Evolutionary conservation across 1,140 invertebrate genomes (phyloP).

Genomic region (Anadara kagoshimensis): DNA sequence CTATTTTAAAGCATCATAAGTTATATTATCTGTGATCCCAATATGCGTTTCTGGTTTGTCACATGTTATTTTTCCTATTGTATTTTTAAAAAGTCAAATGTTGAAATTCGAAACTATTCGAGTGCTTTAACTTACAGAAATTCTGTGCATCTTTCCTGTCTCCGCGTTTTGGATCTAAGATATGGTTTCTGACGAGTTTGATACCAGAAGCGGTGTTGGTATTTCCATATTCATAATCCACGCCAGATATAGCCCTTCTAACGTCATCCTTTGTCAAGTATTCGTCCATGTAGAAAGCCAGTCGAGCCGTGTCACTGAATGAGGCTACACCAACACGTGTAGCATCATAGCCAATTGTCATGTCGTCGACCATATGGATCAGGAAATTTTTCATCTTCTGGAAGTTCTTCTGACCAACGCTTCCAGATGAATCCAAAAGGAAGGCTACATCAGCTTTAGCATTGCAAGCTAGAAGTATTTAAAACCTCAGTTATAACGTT

Average conservation of each 20-base stretch:
- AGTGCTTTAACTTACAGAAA: constrained; percentile 54
- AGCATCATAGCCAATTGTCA: constrained; percentile 56
- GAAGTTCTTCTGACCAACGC: constrained; percentile 62
- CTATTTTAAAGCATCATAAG: too few species aligned
- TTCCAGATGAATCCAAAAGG: constrained; percentile 66
- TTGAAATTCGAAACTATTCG: not conserved
- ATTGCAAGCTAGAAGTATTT: constrained; percentile 47
- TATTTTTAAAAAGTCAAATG: too few species aligned
- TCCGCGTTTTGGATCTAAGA: constrained; percentile 49
- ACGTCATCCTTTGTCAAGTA: constrained; percentile 53
- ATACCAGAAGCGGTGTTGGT: constrained; percentile 65
- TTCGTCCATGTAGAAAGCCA: constrained; percentile 62
- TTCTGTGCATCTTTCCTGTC: constrained; percentile 58
- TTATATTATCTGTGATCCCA: too few species aligned
- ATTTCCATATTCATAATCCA: constrained; percentile 64
- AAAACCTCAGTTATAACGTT: not conserved
- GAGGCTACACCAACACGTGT: constrained; percentile 60
- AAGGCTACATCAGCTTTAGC: constrained; percentile 63
- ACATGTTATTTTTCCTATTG: too few species aligned
- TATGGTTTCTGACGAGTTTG: constrained; percentile 48
- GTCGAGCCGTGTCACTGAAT: constrained; percentile 53
- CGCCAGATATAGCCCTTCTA: constrained; percentile 55
- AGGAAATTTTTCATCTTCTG: constrained; percentile 59
- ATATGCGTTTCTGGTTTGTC: too few species aligned
- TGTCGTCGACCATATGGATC: constrained; percentile 51